phyloP scores from a whole-genome alignment of 2,113 vertebrate genomes.

The Gymnocephalus cernua region DNA sequence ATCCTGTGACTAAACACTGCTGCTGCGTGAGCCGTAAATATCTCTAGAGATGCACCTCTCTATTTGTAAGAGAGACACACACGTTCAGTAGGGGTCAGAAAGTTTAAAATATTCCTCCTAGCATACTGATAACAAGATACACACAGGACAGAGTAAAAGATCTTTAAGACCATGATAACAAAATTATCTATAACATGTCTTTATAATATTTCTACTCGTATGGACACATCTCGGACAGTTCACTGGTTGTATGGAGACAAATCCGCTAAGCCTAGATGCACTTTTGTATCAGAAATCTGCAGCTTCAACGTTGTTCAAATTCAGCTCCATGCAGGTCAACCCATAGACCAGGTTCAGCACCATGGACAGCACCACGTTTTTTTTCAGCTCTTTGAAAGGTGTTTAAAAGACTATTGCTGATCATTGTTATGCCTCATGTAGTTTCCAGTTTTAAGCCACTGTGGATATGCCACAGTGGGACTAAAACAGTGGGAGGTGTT shows the following conservation, averaged over 20 bases:
- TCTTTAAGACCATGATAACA: not conserved
- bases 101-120: slow-evolving; percentile 1
- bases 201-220: no score
- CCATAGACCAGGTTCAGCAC: slow-evolving; percentile 57
- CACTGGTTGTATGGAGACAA: not conserved
- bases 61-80: slow-evolving; percentile 28
- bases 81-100: slow-evolving; percentile 16
- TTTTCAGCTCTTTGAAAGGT: not conserved
- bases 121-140: not conserved
- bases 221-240: not conserved
- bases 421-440: not conserved
- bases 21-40: slow-evolving; percentile 43
- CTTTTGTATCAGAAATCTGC: not conserved
- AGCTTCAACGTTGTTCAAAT: not conserved
- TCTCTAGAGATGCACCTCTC: slow-evolving; percentile 16
- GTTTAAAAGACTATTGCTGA: not conserved
- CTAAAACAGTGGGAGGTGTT: slow-evolving; percentile 11
- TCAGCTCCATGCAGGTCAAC: slow-evolving; percentile 3
- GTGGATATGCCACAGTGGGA: slow-evolving; percentile 6
- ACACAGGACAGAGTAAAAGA: not conserved
- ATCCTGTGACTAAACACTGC: slow-evolving; percentile 26
- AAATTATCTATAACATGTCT: not conserved
- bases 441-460: not conserved
- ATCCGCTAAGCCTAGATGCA: not conserved
- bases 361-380: slow-evolving; percentile 60